Percentiles rank a stretch among this genome's conserved stretches.
phyloP scores from a whole-genome alignment of 2,113 vertebrate genomes.

The Oostethus manadensis region DNA sequence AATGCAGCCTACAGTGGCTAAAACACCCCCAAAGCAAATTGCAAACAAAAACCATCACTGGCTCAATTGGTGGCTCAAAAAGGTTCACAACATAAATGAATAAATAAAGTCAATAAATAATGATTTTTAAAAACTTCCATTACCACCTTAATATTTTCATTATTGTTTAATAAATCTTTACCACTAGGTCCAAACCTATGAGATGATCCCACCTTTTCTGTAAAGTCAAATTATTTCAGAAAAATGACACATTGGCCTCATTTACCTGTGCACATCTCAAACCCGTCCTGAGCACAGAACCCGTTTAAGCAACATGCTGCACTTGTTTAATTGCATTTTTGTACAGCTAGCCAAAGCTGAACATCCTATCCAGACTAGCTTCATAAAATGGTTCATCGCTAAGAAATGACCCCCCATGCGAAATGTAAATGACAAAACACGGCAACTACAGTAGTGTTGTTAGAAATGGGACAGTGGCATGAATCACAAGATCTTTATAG shows the following conservation, averaged over 20 bases:
- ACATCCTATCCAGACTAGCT: slow-evolving; percentile 1
- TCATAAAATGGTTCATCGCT: slow-evolving; percentile 16
- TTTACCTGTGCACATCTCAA: slow-evolving; percentile 40
- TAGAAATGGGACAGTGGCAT: slow-evolving; percentile 22
- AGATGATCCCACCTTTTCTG: slow-evolving; percentile 30
- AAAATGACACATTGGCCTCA: slow-evolving; percentile 56
- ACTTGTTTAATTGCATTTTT: neutral
- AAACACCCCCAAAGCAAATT: no score
- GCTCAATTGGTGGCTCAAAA: no score
- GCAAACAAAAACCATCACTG: no score
- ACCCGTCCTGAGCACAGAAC: slow-evolving; percentile 34
- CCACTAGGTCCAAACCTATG: slow-evolving; percentile 20
- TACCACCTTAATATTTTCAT: no score
- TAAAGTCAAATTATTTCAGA: slow-evolving; percentile 36
- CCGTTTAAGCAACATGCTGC: neutral
- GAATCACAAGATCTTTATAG: slow-evolving; percentile 48
- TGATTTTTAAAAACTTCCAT: no score
- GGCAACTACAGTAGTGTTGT: slow-evolving; percentile 19
- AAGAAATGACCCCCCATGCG: slow-evolving; percentile 14
- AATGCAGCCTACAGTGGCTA: no score
- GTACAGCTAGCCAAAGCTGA: slow-evolving; percentile 20
- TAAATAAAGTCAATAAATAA: no score
- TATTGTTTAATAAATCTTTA: no score
- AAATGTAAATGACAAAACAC: slow-evolving; percentile 23
- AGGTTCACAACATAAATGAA: no score